Evolutionary conservation across 2,888 invertebrate species (phyloP).

Genomic region (Mechanitis mazaeus): DNA sequence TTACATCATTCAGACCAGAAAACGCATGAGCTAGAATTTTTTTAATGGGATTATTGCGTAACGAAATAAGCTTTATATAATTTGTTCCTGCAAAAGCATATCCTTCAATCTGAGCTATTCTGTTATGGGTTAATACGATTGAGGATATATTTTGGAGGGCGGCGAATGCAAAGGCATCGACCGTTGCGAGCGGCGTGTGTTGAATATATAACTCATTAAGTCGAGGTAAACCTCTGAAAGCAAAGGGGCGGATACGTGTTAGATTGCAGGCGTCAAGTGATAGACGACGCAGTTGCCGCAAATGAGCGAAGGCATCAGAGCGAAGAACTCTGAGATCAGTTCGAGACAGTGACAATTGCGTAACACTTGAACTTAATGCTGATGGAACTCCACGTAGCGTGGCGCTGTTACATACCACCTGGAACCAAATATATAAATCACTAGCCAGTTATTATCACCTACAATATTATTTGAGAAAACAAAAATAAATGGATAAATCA

Average conservation of each 20-base stretch:
- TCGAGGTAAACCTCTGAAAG: constrained; percentile 88
- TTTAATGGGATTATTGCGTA: constrained; percentile 90
- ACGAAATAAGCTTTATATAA: constrained; percentile 86
- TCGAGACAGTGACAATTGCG: constrained; percentile 90
- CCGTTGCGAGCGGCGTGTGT: constrained; percentile 87
- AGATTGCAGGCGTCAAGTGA: constrained; percentile 93
- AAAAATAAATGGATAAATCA: no score
- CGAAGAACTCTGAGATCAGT: constrained; percentile 89
- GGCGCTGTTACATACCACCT: constrained; percentile 94
- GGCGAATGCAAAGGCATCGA: constrained; percentile 90
- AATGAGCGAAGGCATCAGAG: constrained; percentile 88
- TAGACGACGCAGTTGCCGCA: constrained; percentile 87
- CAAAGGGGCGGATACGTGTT: constrained; percentile 86
- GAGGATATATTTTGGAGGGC: constrained; percentile 87
- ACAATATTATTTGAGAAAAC: no score
- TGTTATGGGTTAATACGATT: constrained; percentile 82
- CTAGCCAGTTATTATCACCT: neutral
- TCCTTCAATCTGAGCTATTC: constrained; percentile 82
- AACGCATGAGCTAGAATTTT: constrained; percentile 89
- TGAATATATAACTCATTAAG: constrained; percentile 89
- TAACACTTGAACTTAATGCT: constrained; percentile 85
- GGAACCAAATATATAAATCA: constrained; percentile 40
- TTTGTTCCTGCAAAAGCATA: constrained; percentile 93
- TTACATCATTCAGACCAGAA: constrained; percentile 88
- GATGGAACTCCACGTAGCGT: constrained; percentile 87